phyloP scores from a whole-genome alignment of 2,888 invertebrate genomes.

The Ecliptopera silaceata region DNA sequence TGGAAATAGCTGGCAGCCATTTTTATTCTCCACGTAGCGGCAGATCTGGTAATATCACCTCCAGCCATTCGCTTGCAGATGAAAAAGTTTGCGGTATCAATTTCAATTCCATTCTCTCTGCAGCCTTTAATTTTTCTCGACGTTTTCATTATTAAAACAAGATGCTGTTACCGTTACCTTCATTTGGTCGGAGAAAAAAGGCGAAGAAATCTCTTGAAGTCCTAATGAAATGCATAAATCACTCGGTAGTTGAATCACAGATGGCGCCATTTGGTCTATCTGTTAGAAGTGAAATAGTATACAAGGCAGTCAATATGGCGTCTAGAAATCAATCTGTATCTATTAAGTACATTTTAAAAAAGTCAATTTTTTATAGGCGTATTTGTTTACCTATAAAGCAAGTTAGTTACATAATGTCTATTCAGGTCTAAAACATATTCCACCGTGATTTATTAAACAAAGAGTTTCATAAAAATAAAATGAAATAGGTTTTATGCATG shows the following conservation, averaged over 20 bases:
- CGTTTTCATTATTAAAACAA: conserved; percentile 65
- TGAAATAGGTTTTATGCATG: too few species aligned
- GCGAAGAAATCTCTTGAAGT: conserved; percentile 59
- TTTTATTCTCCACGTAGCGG: conserved; percentile 46
- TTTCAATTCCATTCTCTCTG: conserved; percentile 59
- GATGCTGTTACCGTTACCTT: conserved; percentile 70
- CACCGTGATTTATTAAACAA: too few species aligned
- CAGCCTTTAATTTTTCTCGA: conserved; percentile 49
- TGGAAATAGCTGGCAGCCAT: conserved; percentile 49
- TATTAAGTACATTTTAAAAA: too few species aligned
- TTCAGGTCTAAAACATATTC: too few species aligned
- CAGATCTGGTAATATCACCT: conserved; percentile 45
- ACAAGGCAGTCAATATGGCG: conserved; percentile 39
- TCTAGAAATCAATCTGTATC: not conserved
- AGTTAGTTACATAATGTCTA: too few species aligned
- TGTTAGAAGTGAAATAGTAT: conserved; percentile 43
- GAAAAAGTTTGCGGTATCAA: conserved; percentile 70
- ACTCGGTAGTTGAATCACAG: conserved; percentile 59
- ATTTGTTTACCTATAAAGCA: too few species aligned
- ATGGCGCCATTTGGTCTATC: conserved; percentile 62
- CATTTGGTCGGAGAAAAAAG: conserved; percentile 59
- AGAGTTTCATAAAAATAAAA: too few species aligned
- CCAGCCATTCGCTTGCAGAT: conserved; percentile 52
- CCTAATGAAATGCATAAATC: conserved; percentile 76
- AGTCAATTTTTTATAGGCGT: too few species aligned